Conservation (phyloP, 2,888 invertebrate species). For the Hirtodrosophila histrioides region DNA sequence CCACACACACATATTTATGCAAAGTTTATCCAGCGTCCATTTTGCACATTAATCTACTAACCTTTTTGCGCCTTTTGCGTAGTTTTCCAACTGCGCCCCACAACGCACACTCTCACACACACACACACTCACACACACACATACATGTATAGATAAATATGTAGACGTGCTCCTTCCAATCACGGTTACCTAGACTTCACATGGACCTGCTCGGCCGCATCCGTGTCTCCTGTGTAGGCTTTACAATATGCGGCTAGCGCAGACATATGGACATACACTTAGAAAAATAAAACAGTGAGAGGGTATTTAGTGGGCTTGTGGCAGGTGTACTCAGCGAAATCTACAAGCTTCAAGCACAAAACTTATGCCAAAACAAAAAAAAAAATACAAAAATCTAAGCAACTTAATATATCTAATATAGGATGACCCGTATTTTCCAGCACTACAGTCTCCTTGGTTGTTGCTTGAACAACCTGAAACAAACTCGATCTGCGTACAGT, state of each 20-base stretch:
- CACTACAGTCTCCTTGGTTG: no score
- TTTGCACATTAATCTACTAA: constrained; percentile 76
- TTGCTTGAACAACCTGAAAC: no score
- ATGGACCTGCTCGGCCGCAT: not conserved
- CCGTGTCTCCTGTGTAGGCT: constrained; percentile 7
- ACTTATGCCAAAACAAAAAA: no score
- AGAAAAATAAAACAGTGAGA: not conserved
- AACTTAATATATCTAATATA: no score
- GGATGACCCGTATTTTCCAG: no score
- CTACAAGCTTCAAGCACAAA: no score
- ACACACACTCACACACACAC: not conserved
- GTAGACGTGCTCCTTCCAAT: not conserved
- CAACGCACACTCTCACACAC: not conserved
- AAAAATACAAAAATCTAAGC: no score
- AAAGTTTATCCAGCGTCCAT: constrained; percentile 60
- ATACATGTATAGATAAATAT: no score
- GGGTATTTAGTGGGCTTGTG: not conserved
- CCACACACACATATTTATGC: constrained; percentile 23
- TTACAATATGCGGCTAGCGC: not conserved
- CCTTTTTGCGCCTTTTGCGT: constrained; percentile 66
- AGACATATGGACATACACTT: not conserved
- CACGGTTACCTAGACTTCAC: constrained; percentile 6
- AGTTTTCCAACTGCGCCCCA: constrained; percentile 49
- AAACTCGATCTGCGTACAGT: no score
- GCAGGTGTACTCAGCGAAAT: no score